Evolutionary conservation across 2,797 vertebrate species (phyloP), one percentile per base, ranked within the genome.

Genomic region (Mionectes olivaceus): DNA sequence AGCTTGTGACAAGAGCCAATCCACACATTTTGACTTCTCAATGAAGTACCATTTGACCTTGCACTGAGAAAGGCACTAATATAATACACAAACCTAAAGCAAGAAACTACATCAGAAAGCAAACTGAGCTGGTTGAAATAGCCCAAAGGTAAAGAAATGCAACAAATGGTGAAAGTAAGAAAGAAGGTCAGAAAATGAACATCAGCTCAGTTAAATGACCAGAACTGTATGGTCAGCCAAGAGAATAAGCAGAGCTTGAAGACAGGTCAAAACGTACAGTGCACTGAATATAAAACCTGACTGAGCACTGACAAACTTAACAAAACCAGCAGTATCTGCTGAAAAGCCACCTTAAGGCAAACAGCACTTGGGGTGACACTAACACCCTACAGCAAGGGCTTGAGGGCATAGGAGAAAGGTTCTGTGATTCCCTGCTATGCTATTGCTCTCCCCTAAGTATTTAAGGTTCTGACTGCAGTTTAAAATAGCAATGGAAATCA

Each of bases 1-100:
- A 75, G 16, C 53, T 85, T 28, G 41, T 87, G 84, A 85, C 79
- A 87, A 83, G 53, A 91, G 65, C 73, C 69, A 83, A 37, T 87
- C 57, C 50, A 65, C 69, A 65, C 22, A 43, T 78, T 89, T 49
- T 69, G 77, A 69, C 70, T 92, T 78, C 89, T 71, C 61, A 11
- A 0, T 35, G 57, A 82, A 89, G 64, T 27, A 50, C 9, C 37
- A 39, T 83, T 80, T 83, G 79, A 80, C 76, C 46, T 86, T 69
- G 65, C 53, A 61, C 19, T 50, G 53, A 88, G 65, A 78, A 91
- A 93, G 49, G 22, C 68, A 78, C 13, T 59, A 75, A 61, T 25
- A 5, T 19, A 53, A 37, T 21, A 85, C 1, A 23, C 11, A 92
- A 83, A 86, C 30, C 24, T 83, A 60, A 64, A 86, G 61, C 30